Conservation (phyloP, 2,888 invertebrate species). For the Lissocephala sabroskyi region DNA sequence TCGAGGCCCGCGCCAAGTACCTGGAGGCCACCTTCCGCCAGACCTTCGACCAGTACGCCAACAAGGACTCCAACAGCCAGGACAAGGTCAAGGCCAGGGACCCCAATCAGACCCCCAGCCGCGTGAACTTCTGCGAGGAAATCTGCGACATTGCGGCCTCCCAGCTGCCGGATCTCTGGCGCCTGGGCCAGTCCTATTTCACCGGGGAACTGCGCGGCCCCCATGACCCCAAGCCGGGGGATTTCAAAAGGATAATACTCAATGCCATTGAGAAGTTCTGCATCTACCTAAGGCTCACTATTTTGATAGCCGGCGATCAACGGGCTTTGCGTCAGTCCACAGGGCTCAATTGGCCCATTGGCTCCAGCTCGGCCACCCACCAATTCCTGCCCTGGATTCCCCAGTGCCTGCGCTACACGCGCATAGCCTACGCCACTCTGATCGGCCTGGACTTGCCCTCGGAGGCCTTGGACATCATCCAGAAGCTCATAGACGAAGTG, state of each 20-base stretch:
- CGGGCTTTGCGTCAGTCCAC: slow-evolving; percentile 69
- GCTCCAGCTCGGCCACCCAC: slow-evolving; percentile 74
- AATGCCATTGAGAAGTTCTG: slow-evolving; percentile 84
- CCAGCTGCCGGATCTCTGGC: slow-evolving; percentile 94
- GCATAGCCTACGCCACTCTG: slow-evolving; percentile 85
- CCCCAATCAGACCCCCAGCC: slow-evolving; percentile 74
- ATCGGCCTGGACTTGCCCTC: slow-evolving; percentile 89
- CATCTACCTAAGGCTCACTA: slow-evolving; percentile 80
- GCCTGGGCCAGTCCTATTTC: slow-evolving; percentile 95
- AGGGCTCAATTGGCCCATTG: slow-evolving; percentile 72
- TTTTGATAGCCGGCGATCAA: slow-evolving; percentile 79
- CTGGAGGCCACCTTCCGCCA: slow-evolving; percentile 73
- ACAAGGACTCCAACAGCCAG: slow-evolving; percentile 61
- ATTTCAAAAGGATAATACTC: slow-evolving; percentile 89
- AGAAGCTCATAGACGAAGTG: slow-evolving; percentile 88
- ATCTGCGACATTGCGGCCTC: slow-evolving; percentile 83
- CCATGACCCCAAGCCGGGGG: slow-evolving; percentile 81
- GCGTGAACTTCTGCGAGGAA: slow-evolving; percentile 85
- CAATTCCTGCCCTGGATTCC: slow-evolving; percentile 81
- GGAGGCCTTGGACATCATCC: slow-evolving; percentile 89
- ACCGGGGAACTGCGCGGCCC: slow-evolving; percentile 87
- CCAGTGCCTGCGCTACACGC: slow-evolving; percentile 85
- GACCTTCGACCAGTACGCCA: slow-evolving; percentile 68
- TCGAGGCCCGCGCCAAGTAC: slow-evolving; percentile 87
- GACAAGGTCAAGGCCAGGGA: slow-evolving; percentile 69